A percentile compares a stretch with the other conserved stretches of the same genome.
phyloP scores from a whole-genome alignment of 2,888 invertebrate genomes.

The Lasioglossum malachurum region DNA sequence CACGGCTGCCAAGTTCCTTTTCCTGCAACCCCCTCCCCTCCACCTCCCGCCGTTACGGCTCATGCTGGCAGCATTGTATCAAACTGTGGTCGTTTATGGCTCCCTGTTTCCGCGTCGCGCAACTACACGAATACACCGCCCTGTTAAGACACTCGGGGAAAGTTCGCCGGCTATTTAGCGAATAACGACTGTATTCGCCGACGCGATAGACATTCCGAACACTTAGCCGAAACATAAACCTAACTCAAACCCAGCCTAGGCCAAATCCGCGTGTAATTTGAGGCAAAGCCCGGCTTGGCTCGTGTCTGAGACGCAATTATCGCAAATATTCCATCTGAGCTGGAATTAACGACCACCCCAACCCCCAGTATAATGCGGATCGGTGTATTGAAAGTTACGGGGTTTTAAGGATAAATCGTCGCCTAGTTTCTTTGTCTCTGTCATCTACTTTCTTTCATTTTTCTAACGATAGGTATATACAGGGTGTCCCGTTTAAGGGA shows the following conservation, averaged over 20 bases:
- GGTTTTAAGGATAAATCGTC: background rate
- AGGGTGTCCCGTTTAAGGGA: too few relatives aligned
- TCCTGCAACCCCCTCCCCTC: conserved; percentile 30
- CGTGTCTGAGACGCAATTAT: conserved; percentile 18
- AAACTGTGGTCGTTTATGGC: conserved; percentile 58
- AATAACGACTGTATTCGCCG: conserved; percentile 14
- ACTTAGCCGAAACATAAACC: conserved; percentile 6
- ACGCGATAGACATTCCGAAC: conserved; percentile 19
- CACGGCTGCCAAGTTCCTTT: conserved; percentile 66
- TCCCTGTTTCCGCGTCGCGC: conserved; percentile 13
- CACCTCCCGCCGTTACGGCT: background rate
- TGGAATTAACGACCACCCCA: background rate
- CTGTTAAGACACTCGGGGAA: background rate
- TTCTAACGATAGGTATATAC: too few relatives aligned
- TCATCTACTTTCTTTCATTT: too few relatives aligned
- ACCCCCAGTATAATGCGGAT: background rate
- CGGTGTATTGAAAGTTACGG: background rate
- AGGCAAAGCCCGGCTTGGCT: conserved; percentile 23
- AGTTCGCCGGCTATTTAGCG: conserved; percentile 16
- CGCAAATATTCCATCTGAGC: conserved; percentile 12
- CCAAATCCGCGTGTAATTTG: conserved; percentile 15
- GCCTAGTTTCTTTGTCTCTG: too few relatives aligned
- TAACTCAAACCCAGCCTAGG: background rate
- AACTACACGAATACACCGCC: background rate
- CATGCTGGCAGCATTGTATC: conserved; percentile 46